A percentile compares a stretch with the other conserved stretches of the same genome.
Evolutionary conservation across 2,113 vertebrate species (phyloP).

Genomic region (Falcunculus frontatus): DNA sequence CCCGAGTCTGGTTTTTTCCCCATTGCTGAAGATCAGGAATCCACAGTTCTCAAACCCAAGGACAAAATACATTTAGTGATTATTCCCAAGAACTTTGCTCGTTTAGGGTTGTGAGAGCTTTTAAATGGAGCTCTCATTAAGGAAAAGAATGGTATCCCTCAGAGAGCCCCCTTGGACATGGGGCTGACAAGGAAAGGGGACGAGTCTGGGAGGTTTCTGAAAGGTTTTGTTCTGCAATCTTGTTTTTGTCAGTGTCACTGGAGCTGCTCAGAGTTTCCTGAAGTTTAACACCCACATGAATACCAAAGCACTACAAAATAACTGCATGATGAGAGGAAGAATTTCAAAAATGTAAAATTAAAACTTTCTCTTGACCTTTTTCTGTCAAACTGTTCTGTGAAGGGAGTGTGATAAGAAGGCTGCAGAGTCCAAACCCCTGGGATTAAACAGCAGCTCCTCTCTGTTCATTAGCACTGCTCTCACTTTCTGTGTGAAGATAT

Average conservation of each 20-base stretch:
- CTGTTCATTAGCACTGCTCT: background rate
- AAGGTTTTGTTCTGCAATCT: background rate
- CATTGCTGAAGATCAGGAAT: background rate
- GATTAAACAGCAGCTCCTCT: background rate
- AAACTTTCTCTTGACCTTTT: conserved; percentile 56
- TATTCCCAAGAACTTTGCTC: background rate
- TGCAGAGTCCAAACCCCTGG: background rate
- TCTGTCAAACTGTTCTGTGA: background rate
- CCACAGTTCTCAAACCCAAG: background rate
- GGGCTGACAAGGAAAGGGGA: background rate
- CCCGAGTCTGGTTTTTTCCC: background rate
- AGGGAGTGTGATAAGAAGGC: background rate
- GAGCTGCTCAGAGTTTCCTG: background rate
- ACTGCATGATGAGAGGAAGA: conserved; percentile 39
- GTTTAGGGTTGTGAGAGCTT: background rate
- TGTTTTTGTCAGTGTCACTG: conserved; percentile 40
- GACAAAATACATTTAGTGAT: background rate
- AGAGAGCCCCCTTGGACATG: background rate
- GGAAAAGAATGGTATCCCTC: conserved; percentile 11
- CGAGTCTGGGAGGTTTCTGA: background rate
- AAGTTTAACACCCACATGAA: conserved; percentile 5
- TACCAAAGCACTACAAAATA: conserved; percentile 8
- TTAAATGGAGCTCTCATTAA: background rate
- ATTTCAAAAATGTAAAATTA: conserved; percentile 47
- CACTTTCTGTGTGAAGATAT: background rate